Evolutionary conservation across 2,113 vertebrate genomes (phyloP), one percentile per base, ranked within the genome.

Genomic region (Psilopsiagon aymara): DNA sequence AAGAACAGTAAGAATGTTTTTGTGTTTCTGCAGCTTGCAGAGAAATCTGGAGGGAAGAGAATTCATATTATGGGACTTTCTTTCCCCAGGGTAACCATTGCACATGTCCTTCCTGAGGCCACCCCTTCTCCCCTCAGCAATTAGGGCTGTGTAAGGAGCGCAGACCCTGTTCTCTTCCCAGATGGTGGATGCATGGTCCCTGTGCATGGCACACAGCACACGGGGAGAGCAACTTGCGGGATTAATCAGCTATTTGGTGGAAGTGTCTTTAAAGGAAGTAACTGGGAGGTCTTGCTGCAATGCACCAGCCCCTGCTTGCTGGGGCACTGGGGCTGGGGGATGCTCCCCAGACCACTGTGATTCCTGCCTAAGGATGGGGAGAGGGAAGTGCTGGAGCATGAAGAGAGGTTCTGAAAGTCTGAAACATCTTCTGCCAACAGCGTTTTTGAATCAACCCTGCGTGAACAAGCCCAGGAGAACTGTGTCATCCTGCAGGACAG

Each of bases 401-500:
- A 79, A 86, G 47, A 77, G 73, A 78, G 64, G 43, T 69, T 92
- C 68, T 95, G 96, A 90, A 94, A 90, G 57, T 82, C 78, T 0
- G 29, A 82, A 87, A 85, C 41, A 95, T 91, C 89, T 84, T 84
- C 52, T 92, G 78, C 86, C 94, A 89, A 86, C 86, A 89, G 71
- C 29, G 89, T 89, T 94, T 85, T 82, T 76, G 52, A 74, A 79
- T 95, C 89, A 96, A 35, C 52, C 14, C 63, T 62, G 37, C 0
- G 0, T 49, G 78, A 90, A 81, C 29, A 60, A 64, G 49, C 39
- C 59, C 0, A 0, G 57, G 66, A 83, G 73, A 85, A 19, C 44
- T 0, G 0, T 49, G 47, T 64, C 19, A 13, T 47, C 41, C 49
- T 49, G 79, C 2, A 1, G 55, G 73, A 88, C 64, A 92, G 35